Evolutionary conservation across 2,797 vertebrate species (phyloP), one percentile per base, ranked within the genome.

Genomic region (Myoxocephalus aenaeus): DNA sequence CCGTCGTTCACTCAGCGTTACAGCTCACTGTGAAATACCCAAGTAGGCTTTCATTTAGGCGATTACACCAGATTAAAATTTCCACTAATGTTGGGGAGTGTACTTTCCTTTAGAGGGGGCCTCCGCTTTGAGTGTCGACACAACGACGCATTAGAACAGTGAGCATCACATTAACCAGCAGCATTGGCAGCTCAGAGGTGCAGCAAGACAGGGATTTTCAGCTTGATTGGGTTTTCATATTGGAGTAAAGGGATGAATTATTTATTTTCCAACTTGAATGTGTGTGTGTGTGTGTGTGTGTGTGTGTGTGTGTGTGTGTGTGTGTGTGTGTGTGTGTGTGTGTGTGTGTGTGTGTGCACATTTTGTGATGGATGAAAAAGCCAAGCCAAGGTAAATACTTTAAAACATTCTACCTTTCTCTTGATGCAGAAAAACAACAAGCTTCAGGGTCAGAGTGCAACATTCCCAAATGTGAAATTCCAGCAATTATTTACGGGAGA

Each of bases 211-310:
- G 89, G 94, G 90, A 95, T 96, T 96, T 97, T 96, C 95, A 95
- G 94, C 95, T 94, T 96, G 95, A 96, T 97, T 97, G 96, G 96
- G 94, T 96, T 97, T 96, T 96, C 94, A 96, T 97, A 92, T 96
- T 82, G 87, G 90, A 93, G 91, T 95, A 94, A 91, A 94, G 91
- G 94, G 91, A 96, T 97, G 95, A 96, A 97, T 97, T 95, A 97
- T 97, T 96, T 96, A 96, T 93, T 89, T 86, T 86, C 80, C 83
- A 86, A 88, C 90, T 91, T 90, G 80, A 86, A 87, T 92, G 64
- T 61, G 42, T 54, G 65, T 53, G 18, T 44, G 56, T 20, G 46
- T 17, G 32, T 40, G 65, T 66, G 64, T 56, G 59, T 61, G 75
- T 68, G 58, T 54, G 25, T 32, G 18, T 42, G 81, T 27, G 75